phyloP scores from a whole-genome alignment of 2,113 vertebrate species.

The Maccullochella peelii region DNA sequence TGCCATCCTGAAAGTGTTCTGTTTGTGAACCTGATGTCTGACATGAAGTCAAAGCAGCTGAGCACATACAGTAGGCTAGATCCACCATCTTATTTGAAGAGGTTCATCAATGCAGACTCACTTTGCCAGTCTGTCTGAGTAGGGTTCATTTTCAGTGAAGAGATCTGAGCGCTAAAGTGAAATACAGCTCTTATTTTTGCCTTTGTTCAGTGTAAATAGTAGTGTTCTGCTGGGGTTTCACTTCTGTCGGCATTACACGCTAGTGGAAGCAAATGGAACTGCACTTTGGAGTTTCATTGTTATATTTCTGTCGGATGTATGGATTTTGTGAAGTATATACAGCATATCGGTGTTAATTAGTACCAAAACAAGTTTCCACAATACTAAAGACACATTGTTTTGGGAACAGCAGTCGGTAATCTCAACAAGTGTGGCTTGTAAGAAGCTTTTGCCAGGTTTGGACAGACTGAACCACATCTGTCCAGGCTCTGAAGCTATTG shows the following conservation, averaged over 20 bases:
- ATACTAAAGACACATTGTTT: background rate
- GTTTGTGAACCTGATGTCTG: slow-evolving; percentile 35
- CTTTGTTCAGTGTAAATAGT: slow-evolving; percentile 8
- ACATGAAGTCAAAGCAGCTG: slow-evolving; percentile 16
- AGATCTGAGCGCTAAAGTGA: background rate
- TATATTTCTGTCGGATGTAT: background rate
- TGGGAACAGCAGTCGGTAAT: slow-evolving; percentile 21
- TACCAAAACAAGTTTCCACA: background rate
- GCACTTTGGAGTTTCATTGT: background rate
- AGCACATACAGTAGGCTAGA: slow-evolving; percentile 1
- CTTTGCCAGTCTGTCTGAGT: background rate
- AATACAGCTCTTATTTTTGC: background rate
- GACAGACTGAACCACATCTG: background rate
- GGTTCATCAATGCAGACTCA: slow-evolving; percentile 28
- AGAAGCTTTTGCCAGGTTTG: slow-evolving; percentile 2
- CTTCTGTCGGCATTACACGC: background rate
- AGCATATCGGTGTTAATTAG: background rate
- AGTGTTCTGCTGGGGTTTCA: background rate
- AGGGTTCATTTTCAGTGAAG: slow-evolving; percentile 13
- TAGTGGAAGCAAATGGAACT: background rate
- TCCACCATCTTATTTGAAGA: slow-evolving; percentile 22
- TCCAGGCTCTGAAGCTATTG: slow-evolving; percentile 1
- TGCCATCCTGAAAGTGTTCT: slow-evolving; percentile 28
- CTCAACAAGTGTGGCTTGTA: background rate
- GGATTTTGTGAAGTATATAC: background rate